phyloP scores from a whole-genome alignment of 2,113 vertebrate genomes.

The Gavialis gangeticus region DNA sequence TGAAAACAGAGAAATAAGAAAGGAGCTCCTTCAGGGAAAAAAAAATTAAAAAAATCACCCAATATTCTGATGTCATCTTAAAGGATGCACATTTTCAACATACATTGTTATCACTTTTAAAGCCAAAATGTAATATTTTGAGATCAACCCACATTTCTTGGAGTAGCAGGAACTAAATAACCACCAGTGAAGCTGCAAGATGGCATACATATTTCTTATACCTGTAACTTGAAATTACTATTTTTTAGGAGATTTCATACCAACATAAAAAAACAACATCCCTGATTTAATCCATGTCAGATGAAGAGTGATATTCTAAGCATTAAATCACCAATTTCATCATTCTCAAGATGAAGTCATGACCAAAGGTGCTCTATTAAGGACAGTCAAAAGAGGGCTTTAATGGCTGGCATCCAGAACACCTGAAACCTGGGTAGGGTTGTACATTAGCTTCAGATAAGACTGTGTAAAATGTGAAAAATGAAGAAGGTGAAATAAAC shows the following conservation, averaged over 20 bases:
- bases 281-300: not conserved
- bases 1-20: not conserved
- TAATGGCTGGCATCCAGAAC: not conserved
- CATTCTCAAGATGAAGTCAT: not conserved
- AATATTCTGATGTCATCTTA: not conserved
- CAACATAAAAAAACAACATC: not conserved
- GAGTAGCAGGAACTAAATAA: not conserved
- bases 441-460: not conserved
- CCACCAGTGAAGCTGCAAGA: not conserved
- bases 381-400: not conserved
- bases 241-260: not conserved
- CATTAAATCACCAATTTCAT: not conserved
- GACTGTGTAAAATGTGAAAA: not conserved
- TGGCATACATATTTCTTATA: not conserved
- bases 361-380: not conserved
- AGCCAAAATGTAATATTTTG: not conserved
- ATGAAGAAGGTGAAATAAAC: not conserved
- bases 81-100: not conserved
- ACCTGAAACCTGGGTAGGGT: not conserved
- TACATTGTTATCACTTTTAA: fast-evolving
- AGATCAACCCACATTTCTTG: not conserved
- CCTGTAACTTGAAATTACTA: not conserved
- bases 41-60: not conserved
- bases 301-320: not conserved
- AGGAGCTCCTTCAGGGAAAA: not conserved